Conservation (phyloP, 2,888 invertebrate species). For the Caenorhabditis angaria region DNA sequence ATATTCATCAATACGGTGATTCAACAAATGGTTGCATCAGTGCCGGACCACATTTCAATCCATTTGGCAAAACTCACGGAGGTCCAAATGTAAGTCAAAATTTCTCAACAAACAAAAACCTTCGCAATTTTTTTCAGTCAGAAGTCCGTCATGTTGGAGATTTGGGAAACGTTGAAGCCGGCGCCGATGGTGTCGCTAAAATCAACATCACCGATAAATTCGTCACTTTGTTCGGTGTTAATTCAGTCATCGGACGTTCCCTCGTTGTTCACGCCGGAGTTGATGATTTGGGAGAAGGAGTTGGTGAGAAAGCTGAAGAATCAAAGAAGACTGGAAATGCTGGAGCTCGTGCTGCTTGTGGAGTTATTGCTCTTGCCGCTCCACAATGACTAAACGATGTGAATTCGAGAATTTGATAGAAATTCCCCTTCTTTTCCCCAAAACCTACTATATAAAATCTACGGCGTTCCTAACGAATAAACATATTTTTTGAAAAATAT, state of each 20-base stretch:
- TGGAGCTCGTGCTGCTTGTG: constrained; percentile 73
- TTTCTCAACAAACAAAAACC: not conserved
- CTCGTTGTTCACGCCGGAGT: constrained; percentile 71
- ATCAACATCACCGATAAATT: constrained; percentile 66
- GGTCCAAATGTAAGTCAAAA: constrained; percentile 63
- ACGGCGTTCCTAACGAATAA: not conserved
- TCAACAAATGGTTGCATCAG: constrained; percentile 71
- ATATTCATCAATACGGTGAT: constrained; percentile 71
- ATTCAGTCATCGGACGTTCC: constrained; percentile 69
- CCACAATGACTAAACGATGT: constrained; percentile 31
- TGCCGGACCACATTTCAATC: constrained; percentile 74
- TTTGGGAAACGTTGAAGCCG: constrained; percentile 70
- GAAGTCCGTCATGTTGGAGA: constrained; percentile 72
- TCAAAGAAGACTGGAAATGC: constrained; percentile 73
- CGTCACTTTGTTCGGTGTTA: constrained; percentile 60
- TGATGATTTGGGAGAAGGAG: constrained; percentile 57
- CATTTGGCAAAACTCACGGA: constrained; percentile 72
- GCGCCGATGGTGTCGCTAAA: constrained; percentile 66
- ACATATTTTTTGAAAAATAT: not conserved
- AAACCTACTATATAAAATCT: not conserved
- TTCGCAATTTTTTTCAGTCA: constrained; percentile 40
- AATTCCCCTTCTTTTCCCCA: not conserved
- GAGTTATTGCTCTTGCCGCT: constrained; percentile 66
- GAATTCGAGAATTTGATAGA: not conserved
- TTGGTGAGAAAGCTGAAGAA: constrained; percentile 68